Evolutionary conservation across 2,888 invertebrate genomes (phyloP), one percentile per base, ranked within the genome.

Genomic region (Metopia argyrocephala): DNA sequence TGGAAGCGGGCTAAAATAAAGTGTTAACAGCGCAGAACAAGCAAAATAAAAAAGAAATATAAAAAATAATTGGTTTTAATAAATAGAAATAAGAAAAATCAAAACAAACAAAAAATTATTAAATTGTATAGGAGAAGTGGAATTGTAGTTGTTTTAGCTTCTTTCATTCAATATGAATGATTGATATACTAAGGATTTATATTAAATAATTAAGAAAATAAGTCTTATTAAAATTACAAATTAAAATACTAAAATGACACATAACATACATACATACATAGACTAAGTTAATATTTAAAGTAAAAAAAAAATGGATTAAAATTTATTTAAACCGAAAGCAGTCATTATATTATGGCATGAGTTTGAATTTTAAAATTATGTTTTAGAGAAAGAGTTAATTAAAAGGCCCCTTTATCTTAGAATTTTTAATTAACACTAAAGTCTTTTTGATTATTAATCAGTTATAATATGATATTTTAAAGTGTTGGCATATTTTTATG

Each of bases 131-230:
- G 15, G 4, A 38, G 38, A 15, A 12, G 15, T 38, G 38, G 38
- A 38, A 38, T 31, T 15, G 15, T 31, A 31, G 9, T 38, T 15
- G 7, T 7, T 31, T 31, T 12, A 12, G 7, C 31, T 38, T 38
- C 38, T 38, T 12, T 38, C 87, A 87, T 87, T 87, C 87, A 87
- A 87, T 87, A 87, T 87, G 87, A 87, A 87, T 85, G 87, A 86
- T 65, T 65, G 46, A 20, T 46, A 38, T 21, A 27, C n/a, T 27
- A n/a, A 54, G 59, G 23, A 23, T 76, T 45, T n/a, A n/a, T n/a
- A n/a, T n/a, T n/a, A n/a, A n/a, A 48, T 23, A 62, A 7, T 5
- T 64, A 54, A 38, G 57, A 62, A 52, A 31, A 57, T 57, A 28
- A 23, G 64, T 27, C 5, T n/a, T 27, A 28, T 61, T 56, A 46